Evolutionary conservation across 1,140 invertebrate species (phyloP).

Genomic region (Sycobia sp.): DNA sequence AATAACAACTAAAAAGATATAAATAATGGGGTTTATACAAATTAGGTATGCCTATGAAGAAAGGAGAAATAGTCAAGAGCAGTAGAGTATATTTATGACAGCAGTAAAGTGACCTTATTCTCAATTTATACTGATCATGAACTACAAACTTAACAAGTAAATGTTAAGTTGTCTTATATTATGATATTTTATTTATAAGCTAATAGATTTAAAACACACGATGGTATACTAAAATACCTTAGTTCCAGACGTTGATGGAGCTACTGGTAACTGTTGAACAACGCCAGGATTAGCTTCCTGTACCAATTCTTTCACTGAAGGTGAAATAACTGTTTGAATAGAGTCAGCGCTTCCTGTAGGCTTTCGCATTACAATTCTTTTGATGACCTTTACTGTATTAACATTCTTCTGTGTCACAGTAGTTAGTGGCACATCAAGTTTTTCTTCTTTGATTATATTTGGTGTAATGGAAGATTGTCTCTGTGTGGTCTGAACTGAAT

Average conservation of each 20-base stretch:
- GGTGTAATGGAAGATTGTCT: conserved; percentile 26
- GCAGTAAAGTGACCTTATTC: too few species aligned
- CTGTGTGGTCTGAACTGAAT: conserved; percentile 19
- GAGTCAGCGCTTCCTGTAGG: conserved; percentile 36
- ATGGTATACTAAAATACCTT: conserved; percentile 37
- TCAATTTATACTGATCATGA: too few species aligned
- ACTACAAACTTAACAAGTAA: not conserved
- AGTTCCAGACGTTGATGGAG: conserved; percentile 33
- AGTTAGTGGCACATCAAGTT: conserved; percentile 32
- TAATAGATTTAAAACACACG: not conserved
- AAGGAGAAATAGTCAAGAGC: too few species aligned
- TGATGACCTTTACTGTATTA: conserved; percentile 57
- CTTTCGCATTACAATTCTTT: conserved; percentile 55
- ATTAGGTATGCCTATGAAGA: too few species aligned
- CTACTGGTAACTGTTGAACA: conserved; percentile 15
- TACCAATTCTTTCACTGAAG: conserved; percentile 7
- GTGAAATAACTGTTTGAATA: not conserved
- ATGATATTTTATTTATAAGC: too few species aligned
- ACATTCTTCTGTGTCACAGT: conserved; percentile 39
- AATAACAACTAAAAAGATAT: too few species aligned
- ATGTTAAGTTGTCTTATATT: not conserved
- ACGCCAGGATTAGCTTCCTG: conserved; percentile 32
- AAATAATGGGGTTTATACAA: too few species aligned
- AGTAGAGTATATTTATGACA: too few species aligned
- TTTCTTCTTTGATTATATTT: conserved; percentile 46